A percentile compares a stretch with the other conserved stretches of the same genome.
Evolutionary conservation across 2,797 vertebrate genomes (phyloP).

Genomic region (Parauchenoglanis ngamensis): DNA sequence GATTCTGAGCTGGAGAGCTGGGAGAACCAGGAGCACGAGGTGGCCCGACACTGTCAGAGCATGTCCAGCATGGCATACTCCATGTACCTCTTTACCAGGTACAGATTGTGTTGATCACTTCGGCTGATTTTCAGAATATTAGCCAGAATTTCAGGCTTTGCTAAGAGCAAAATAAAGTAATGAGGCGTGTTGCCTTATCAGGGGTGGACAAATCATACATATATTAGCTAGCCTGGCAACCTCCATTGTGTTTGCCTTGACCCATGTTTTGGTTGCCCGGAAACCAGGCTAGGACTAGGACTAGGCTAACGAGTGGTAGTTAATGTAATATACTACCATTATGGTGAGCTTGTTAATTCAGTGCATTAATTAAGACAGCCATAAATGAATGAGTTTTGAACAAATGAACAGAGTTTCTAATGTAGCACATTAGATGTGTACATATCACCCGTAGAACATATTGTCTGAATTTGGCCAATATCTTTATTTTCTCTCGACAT

Average conservation of each 20-base stretch:
- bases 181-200: background rate
- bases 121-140: background rate
- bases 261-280: background rate
- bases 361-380: background rate
- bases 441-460: background rate
- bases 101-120: constrained; percentile 47
- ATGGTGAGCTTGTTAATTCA: background rate
- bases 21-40: constrained; percentile 91
- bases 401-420: background rate
- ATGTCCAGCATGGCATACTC: constrained; percentile 93
- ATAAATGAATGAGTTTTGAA: background rate
- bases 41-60: constrained; percentile 84
- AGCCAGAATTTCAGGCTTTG: background rate
- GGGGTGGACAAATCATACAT: background rate
- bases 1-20: constrained; percentile 92
- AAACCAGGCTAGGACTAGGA: no score
- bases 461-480: background rate
- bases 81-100: constrained; percentile 98
- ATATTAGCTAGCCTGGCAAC: background rate
- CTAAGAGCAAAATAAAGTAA: background rate
- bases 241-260: background rate
- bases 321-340: background rate
- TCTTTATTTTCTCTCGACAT: background rate
- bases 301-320: background rate
- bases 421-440: background rate